phyloP scores from a whole-genome alignment of 2,888 invertebrate species.

The Lamproptera curius region DNA sequence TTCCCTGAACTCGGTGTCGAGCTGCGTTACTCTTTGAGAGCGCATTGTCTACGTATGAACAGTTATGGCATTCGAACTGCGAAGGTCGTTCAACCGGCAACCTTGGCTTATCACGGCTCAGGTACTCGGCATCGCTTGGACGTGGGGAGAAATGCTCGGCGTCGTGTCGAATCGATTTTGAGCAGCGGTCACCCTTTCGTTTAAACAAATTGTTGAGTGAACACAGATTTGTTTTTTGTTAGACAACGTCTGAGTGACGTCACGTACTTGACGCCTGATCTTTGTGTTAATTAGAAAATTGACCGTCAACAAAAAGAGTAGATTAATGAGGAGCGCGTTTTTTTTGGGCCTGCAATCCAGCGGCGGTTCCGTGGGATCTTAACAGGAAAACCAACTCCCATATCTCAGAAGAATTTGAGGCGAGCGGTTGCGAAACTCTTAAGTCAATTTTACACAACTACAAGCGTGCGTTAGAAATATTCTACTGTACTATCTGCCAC shows the following conservation, averaged over 20 bases:
- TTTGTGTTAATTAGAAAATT: constrained; percentile 15
- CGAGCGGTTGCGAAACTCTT: neutral
- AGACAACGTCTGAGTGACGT: neutral
- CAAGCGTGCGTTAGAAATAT: no score
- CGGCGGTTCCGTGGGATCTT: no score
- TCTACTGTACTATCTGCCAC: no score
- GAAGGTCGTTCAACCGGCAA: constrained; percentile 26
- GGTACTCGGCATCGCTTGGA: neutral
- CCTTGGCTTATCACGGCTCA: constrained; percentile 27
- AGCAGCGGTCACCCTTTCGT: constrained; percentile 18
- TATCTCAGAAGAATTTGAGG: neutral
- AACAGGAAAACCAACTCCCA: no score
- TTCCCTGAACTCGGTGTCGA: constrained; percentile 24
- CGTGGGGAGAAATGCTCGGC: constrained; percentile 11
- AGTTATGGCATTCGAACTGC: constrained; percentile 25
- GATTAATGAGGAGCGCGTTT: no score
- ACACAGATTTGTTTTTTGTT: constrained; percentile 9
- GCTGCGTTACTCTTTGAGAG: constrained; percentile 26
- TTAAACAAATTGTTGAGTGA: constrained; percentile 15
- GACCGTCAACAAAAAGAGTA: constrained; percentile 2
- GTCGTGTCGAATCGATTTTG: constrained; percentile 20
- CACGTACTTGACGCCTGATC: neutral
- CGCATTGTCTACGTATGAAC: constrained; percentile 25
- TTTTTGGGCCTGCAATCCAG: neutral
- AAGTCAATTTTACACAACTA: neutral